These are phyloP conservation scores for Equus quagga DNA, from an alignment of 2,113 vertebrate species.

Conservation along the genomic window DNA sequence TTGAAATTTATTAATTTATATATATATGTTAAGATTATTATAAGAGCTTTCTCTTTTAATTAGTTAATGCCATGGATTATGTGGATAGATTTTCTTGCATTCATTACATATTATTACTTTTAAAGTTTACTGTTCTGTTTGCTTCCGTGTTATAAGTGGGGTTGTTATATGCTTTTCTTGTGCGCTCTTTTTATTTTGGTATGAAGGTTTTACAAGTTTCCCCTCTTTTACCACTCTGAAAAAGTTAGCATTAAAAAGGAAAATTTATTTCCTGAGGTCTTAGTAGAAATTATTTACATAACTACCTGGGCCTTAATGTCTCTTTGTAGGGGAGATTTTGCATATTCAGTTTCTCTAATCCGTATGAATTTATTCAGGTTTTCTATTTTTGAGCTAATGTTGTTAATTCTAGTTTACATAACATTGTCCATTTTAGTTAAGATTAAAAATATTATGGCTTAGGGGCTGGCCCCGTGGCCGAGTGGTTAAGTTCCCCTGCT, in stretches of 20 bases:
- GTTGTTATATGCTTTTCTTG: not conserved
- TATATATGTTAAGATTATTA: not conserved
- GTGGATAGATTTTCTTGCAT: not conserved
- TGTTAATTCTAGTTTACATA: not conserved
- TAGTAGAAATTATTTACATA: not conserved
- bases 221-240: not conserved
- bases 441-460: not conserved
- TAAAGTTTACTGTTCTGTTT: not conserved
- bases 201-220: not conserved
- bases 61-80: not conserved
- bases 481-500: too few relatives aligned
- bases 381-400: not conserved
- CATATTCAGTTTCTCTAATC: not conserved
- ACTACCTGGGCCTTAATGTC: not conserved
- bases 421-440: not conserved
- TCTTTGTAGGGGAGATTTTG: not conserved
- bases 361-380: not conserved
- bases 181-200: not conserved
- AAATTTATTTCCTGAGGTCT: not conserved
- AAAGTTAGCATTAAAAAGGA: not conserved
- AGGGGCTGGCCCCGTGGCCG: too few relatives aligned
- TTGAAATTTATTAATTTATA: not conserved
- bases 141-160: not conserved
- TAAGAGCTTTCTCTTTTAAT: not conserved
- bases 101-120: not conserved